Evolutionary conservation across 2,888 invertebrate genomes (phyloP), one percentile per base, ranked within the genome.

Genomic region (Ferrisia virgata): DNA sequence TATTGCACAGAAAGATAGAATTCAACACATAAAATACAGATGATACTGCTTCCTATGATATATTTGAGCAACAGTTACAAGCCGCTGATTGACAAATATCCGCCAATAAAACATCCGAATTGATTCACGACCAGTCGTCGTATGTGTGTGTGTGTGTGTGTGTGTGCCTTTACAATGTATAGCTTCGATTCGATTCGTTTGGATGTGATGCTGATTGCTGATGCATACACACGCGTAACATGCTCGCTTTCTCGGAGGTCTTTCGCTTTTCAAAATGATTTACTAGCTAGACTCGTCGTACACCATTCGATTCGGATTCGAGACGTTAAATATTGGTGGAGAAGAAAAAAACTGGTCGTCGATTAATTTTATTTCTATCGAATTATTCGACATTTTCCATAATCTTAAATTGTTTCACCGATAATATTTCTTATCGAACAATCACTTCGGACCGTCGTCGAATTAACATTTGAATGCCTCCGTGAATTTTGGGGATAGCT

Each of bases 281-380:
- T 76, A 76, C 36, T 18, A 9, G 72, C 36, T 1, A n/a, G 36
- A 36, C 28, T 0, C 18, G 43, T 31, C 69, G 72, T 76, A 28
- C 15, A 31, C 11, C 8, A 76, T 76, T 76, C 33, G 72, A 76
- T 36, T 31, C 72, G 36, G 36, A 76, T 36, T 76, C 28, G 1
- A 28, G 5, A 28, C 28, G 28, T 15, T 0, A 2, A 64, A n/a
- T n/a, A n/a, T n/a, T n/a, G n/a, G n/a, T 15, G 31, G 11, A 15
- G 15, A 28, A 39, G 6, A 8, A n/a, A n/a, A 36, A 76, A 36
- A 76, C 72, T 76, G 72, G 72, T 76, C 72, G n/a, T 33, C 36
- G n/a, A 76, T 76, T 76, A 76, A 76, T 76, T 76, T 76, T 36
- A 76, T 76, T 76, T 76, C 36, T 76, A 76, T 76, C 72, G 72